Conservation (phyloP, 2,113 vertebrate genomes). For the Orientallactaga bullata region DNA sequence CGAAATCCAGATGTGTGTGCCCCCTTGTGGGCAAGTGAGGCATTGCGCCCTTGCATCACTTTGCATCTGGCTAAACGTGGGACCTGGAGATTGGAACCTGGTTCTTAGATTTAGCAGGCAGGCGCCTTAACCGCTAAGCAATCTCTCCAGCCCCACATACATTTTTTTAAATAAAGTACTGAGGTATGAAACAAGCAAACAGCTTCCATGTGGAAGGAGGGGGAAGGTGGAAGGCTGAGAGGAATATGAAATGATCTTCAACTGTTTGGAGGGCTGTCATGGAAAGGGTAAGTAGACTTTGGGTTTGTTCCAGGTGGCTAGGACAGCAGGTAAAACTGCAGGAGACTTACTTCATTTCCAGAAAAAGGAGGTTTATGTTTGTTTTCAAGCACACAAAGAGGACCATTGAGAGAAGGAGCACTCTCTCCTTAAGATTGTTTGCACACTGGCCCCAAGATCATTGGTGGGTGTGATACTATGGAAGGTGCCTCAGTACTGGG, state of each 20-base stretch:
- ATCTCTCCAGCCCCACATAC: neutral
- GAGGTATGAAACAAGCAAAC: neutral
- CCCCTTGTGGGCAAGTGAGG: no score
- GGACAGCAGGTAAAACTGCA: neutral
- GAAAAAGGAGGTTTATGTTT: conserved; percentile 38
- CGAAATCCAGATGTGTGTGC: no score
- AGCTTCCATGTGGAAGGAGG: neutral
- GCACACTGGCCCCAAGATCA: neutral
- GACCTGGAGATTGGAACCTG: no score
- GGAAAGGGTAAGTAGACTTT: neutral
- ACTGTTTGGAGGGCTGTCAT: neutral
- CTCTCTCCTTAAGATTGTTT: neutral
- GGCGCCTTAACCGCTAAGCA: no score
- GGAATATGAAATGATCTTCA: neutral
- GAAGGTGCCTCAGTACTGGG: neutral
- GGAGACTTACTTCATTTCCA: conserved; percentile 14
- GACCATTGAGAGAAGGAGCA: neutral
- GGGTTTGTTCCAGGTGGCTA: conserved; percentile 9
- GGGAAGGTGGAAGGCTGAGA: neutral
- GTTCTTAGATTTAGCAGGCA: no score
- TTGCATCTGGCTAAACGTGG: no score
- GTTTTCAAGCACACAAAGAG: neutral
- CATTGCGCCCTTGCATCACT: no score
- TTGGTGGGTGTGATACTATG: neutral
- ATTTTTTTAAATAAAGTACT: neutral